phyloP scores from a whole-genome alignment of 2,113 vertebrate species.

The Tursiops truncatus region DNA sequence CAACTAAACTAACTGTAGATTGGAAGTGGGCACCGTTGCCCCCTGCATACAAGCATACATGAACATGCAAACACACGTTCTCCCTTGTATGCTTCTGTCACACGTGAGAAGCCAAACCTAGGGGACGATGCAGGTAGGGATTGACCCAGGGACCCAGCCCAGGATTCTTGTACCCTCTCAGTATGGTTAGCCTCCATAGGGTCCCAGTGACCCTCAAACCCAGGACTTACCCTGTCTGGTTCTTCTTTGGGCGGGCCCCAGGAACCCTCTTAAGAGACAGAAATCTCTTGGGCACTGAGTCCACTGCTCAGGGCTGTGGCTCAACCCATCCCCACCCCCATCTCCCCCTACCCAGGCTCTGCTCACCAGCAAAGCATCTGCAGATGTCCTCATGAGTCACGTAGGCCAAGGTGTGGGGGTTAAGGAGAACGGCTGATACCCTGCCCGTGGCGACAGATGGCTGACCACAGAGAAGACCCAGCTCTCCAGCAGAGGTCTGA shows the following conservation, averaged over 20 bases:
- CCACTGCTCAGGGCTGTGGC: neutral
- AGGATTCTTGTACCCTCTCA: neutral
- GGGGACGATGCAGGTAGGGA: neutral
- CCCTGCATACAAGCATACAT: neutral
- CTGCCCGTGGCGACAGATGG: neutral
- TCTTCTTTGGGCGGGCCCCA: conserved; percentile 10
- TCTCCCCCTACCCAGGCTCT: conserved; percentile 40
- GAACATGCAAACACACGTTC: neutral
- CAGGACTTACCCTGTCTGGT: neutral
- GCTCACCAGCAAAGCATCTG: conserved; percentile 95
- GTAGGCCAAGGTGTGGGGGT: conserved; percentile 92
- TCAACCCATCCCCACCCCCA: neutral
- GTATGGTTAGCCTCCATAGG: neutral
- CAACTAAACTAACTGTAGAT: neutral
- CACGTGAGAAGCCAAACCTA: conserved; percentile 12
- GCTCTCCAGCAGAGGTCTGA: neutral
- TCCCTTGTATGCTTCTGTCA: neutral
- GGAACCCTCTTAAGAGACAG: neutral
- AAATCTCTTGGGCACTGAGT: neutral
- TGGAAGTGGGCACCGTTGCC: neutral
- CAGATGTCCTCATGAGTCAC: conserved; percentile 98
- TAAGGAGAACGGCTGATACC: conserved; percentile 85
- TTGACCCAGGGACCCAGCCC: neutral
- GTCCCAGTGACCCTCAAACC: neutral
- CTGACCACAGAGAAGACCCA: conserved; percentile 5